A percentile compares a stretch with the other conserved stretches of the same genome.
Conservation (phyloP, 2,113 vertebrate species). For the Cyphomyrus plagiostoma region DNA sequence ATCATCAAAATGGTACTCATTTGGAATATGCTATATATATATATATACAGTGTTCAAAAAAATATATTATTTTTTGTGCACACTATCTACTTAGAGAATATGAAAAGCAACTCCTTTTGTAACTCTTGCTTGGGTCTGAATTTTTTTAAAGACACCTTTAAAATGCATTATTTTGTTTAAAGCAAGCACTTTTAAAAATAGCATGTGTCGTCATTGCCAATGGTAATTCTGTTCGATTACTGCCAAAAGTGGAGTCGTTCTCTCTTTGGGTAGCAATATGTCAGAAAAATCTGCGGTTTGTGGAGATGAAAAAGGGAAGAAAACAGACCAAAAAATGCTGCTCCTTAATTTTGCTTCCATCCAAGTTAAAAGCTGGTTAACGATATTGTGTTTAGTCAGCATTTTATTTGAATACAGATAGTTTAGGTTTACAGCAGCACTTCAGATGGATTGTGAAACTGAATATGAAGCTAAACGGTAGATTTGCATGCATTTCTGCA, state of each 20-base stretch:
- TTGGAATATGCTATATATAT: background rate
- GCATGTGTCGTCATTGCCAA: conserved; percentile 11
- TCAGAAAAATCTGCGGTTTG: background rate
- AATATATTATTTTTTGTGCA: background rate
- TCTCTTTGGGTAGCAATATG: background rate
- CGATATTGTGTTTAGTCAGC: conserved; percentile 13
- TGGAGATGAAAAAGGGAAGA: background rate
- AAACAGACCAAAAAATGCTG: background rate
- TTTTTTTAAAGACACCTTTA: background rate
- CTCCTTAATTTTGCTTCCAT: conserved; percentile 1
- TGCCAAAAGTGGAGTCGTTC: conserved; percentile 5
- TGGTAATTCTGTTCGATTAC: conserved; percentile 8
- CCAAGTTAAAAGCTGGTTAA: conserved; percentile 16
- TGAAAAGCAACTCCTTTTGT: background rate
- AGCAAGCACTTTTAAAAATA: conserved; percentile 16
- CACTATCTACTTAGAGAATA: background rate
- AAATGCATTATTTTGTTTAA: conserved; percentile 9
- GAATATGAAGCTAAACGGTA: conserved; percentile 38
- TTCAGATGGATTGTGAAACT: conserved; percentile 53
- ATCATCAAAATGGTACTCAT: background rate
- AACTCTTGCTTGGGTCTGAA: background rate
- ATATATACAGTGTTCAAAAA: background rate
- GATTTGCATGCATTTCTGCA: conserved; percentile 10
- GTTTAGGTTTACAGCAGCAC: conserved; percentile 37
- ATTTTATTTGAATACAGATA: conserved; percentile 17